Base-by-base conservation (phyloP, 2,113 vertebrate genomes). In the Camelus bactrianus region DNA sequence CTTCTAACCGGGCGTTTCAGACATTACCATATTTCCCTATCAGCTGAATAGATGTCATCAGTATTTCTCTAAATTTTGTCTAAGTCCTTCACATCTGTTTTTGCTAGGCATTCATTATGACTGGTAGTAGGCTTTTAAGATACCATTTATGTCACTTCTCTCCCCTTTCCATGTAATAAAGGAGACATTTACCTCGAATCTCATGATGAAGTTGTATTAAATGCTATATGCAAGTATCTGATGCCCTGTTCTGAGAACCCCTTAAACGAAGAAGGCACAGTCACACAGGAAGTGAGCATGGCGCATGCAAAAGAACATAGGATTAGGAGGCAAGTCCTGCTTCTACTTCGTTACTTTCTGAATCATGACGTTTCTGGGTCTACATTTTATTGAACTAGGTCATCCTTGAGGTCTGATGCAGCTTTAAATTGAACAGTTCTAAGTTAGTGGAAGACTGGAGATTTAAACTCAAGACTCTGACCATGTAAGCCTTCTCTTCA, bases 111-210 rank as follows among this genome's bases (percentile, higher is more conserved):
- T 26, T 92, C 30, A 20, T 60, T 67, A 22, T 46, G 42, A 90
- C 73, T 73, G 77, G 14, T 48, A 91, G 30, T 14, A 89, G 64
- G 11, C 42, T 83, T 93, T 72, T 15, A 79, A 46, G 62, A 69
- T 56, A 69, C 46, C 17, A 32, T 84, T 88, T 28, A 64, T 54
- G 30, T 58, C 32, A 65, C 28, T 87, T 15, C 38, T 38, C 26
- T 72, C 46, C 60, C n/a, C 5, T 76, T 80, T 32, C 94, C 65
- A 64, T 62, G 80, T 62, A 92, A 93, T 87, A 94, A 89, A 96
- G 84, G 48, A 88, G 3, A 80, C 46, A 72, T 50, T 90, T 93
- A 92, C 67, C 54, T 93, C 2, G 0, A 89, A 19, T 70, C 8
- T 67, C 13, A 24, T 15, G 13, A 20, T 5, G 15, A 38, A 30